These are phyloP conservation scores for Meleagris gallopavo DNA, from an alignment of 2,113 vertebrate genomes.

Conservation along the genomic window DNA sequence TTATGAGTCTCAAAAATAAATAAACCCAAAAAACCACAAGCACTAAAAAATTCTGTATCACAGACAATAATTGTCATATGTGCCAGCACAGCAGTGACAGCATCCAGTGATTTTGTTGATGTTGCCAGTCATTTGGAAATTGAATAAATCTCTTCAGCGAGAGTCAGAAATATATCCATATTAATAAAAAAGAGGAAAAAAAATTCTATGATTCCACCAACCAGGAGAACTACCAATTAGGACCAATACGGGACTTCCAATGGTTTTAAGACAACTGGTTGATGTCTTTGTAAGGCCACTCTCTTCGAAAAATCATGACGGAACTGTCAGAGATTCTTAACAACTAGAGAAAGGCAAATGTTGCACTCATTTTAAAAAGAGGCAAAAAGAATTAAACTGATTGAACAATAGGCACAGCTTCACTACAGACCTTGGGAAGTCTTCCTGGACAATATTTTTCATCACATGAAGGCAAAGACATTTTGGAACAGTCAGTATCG, in stretches of 20 bases:
- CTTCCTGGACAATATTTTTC: background rate
- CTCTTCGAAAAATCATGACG: background rate
- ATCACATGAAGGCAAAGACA: background rate
- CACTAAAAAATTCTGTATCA: background rate
- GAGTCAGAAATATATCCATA: background rate
- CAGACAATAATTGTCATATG: background rate
- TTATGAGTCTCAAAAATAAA: background rate
- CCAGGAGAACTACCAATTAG: background rate
- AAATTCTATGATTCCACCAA: background rate
- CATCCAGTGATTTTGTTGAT: background rate
- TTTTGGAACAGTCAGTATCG: background rate
- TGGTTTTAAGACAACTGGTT: background rate
- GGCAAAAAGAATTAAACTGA: background rate
- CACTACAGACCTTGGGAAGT: background rate
- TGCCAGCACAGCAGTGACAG: background rate
- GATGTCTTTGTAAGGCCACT: background rate
- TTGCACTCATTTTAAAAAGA: background rate
- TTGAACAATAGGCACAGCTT: too few relatives aligned
- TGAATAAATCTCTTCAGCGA: background rate
- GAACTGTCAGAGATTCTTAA: background rate
- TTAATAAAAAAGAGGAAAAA: background rate
- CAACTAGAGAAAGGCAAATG: background rate
- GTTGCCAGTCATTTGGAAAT: background rate
- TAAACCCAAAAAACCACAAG: background rate
- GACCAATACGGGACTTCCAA: background rate